Evolutionary conservation across 1,140 invertebrate genomes (phyloP).

Genomic region (Heliconius himera): DNA sequence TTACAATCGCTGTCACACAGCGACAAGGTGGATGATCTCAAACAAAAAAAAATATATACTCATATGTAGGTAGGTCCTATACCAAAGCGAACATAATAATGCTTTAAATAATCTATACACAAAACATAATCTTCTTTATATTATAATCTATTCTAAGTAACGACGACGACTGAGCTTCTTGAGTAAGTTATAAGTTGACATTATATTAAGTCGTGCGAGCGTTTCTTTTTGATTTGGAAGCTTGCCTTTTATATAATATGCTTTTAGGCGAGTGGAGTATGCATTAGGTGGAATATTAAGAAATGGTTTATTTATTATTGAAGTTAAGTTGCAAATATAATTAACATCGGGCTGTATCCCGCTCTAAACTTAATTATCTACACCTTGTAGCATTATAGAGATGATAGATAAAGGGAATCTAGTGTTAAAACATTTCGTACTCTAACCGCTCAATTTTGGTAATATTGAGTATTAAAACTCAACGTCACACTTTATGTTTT

Average conservation of each 20-base stretch:
- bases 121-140: conserved; percentile 8
- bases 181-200: conserved; percentile 17
- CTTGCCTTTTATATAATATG: neutral
- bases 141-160: conserved; percentile 20
- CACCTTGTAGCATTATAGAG: too few relatives aligned
- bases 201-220: conserved; percentile 6
- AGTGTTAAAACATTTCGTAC: too few relatives aligned
- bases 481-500: too few relatives aligned
- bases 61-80: neutral
- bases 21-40: too few relatives aligned
- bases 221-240: conserved; percentile 9
- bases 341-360: too few relatives aligned
- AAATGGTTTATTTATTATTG: neutral
- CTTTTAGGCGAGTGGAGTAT: neutral
- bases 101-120: neutral
- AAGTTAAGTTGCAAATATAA: neutral
- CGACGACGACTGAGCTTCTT: neutral
- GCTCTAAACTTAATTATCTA: too few relatives aligned
- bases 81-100: neutral
- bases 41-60: too few relatives aligned
- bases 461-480: too few relatives aligned
- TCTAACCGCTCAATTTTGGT: too few relatives aligned
- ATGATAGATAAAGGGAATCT: too few relatives aligned
- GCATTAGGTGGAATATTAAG: neutral
- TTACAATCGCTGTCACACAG: too few relatives aligned